A percentile compares a stretch with the other conserved stretches of the same genome.
Evolutionary conservation across 2,797 vertebrate species (phyloP).

Genomic region (Graptemys geographica): DNA sequence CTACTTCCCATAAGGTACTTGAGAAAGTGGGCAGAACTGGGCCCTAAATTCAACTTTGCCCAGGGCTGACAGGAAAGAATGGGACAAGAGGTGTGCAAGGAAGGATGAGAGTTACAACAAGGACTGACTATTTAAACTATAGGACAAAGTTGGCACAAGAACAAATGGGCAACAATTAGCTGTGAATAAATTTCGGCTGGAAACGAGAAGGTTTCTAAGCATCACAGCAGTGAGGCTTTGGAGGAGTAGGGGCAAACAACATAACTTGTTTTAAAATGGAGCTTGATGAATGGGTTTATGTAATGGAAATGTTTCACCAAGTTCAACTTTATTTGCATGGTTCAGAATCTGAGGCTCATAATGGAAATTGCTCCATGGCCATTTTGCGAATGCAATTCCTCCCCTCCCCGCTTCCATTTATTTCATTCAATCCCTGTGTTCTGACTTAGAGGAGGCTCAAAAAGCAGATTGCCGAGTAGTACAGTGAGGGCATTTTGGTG

Average conservation of each 20-base stretch:
- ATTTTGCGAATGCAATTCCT: neutral
- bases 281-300: neutral
- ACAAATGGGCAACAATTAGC: neutral
- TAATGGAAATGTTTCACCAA: neutral
- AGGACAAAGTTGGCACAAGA: no score
- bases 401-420: neutral
- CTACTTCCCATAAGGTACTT: neutral
- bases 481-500: rapidly evolving
- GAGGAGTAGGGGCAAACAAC: neutral
- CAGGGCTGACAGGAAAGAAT: neutral
- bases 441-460: neutral
- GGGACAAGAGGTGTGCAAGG: neutral
- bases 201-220: neutral
- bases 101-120: neutral
- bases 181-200: neutral
- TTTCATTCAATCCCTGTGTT: neutral
- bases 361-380: neutral
- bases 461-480: neutral
- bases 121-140: no score
- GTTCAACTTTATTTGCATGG: neutral
- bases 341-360: neutral
- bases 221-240: neutral
- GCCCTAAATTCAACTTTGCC: neutral
- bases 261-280: neutral
- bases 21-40: neutral